These are phyloP conservation scores for Alfaro cultratus DNA, from an alignment of 2,797 vertebrate genomes.

Conservation along the genomic window DNA sequence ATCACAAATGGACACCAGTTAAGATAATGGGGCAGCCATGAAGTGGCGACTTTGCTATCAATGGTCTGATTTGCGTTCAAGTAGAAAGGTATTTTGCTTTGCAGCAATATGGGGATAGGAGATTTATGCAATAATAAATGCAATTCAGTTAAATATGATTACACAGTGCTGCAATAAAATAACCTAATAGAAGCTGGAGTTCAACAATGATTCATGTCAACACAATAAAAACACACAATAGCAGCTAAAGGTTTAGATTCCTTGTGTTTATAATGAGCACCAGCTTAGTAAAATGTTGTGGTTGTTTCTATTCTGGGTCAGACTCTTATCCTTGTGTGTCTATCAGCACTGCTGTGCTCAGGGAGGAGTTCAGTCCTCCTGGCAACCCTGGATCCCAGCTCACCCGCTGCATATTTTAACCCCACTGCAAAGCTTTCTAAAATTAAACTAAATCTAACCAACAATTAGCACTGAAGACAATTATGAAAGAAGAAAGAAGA, in stretches of 20 bases:
- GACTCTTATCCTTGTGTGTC: slow-evolving; percentile 45
- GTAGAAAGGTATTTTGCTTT: slow-evolving; percentile 23
- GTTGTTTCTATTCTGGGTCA: slow-evolving; percentile 59
- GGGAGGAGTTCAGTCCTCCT: slow-evolving; percentile 30
- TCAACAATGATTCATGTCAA: background rate
- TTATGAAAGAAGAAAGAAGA: background rate
- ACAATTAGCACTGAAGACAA: background rate
- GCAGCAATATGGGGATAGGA: background rate
- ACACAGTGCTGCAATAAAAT: background rate
- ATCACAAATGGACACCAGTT: slow-evolving; percentile 49
- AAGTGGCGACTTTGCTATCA: slow-evolving; percentile 67
- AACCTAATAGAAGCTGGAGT: slow-evolving; percentile 5
- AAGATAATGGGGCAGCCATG: slow-evolving; percentile 33
- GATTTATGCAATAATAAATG: background rate
- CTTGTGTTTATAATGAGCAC: background rate
- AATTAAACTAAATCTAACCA: background rate
- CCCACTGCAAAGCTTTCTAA: background rate
- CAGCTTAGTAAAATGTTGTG: slow-evolving; percentile 31
- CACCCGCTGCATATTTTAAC: slow-evolving; percentile 15
- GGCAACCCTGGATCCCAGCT: slow-evolving; percentile 17
- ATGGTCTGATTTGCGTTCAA: slow-evolving; percentile 46
- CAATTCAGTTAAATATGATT: slow-evolving; percentile 2
- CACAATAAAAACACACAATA: background rate
- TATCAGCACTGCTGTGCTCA: slow-evolving; percentile 44
- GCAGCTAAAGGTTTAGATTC: slow-evolving; percentile 12